Evolutionary conservation across 2,888 invertebrate species (phyloP), one percentile per base, ranked within the genome.

Genomic region (Euproctis similis): DNA sequence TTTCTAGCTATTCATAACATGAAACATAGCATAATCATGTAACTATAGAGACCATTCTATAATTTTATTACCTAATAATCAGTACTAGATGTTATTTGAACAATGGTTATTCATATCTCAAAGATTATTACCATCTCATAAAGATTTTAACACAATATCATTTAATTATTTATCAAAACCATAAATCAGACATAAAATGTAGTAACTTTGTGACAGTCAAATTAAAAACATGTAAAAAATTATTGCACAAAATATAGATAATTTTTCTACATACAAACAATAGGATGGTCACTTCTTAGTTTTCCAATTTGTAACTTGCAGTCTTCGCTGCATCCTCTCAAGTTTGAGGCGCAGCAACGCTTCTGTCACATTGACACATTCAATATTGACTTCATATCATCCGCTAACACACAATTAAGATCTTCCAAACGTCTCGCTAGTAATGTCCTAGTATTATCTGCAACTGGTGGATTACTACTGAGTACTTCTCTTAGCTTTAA

Each of bases 401-500:
- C 94, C 3, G 96, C 95, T 54, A 96, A 84, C 31, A 93, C 90
- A 61, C 89, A 88, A 46, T 95, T 92, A 39, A 96, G 91, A 59
- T 92, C 92, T 39, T 92, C 90, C 55, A 96, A 85, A 51, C 94
- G 88, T 50, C 89, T 86, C 28, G 86, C 85, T 31, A 92, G 65
- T 63, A 89, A 87, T 54, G 91, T 88, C 53, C 87, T 87, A 16
- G 90, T 89, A 32, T 86, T 80, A 40, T 73, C 77, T 4, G 82
- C 75, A 0, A 86, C 75, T 7, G 85, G 82, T 2, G 88, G 87
- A 49, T 88, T 87, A 57, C 89, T 89, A 45, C 92, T 92, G 60
- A 98, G 82, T 75, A 97, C 97, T 59, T 95, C 94, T 43, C 94
- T 89, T 35, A 99, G 88, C 68, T 96, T 92, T 30, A 99, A 84